Percentiles rank a stretch among this genome's conserved stretches.
Conservation (phyloP, 2,113 vertebrate genomes). For the Neogobius melanostomus region DNA sequence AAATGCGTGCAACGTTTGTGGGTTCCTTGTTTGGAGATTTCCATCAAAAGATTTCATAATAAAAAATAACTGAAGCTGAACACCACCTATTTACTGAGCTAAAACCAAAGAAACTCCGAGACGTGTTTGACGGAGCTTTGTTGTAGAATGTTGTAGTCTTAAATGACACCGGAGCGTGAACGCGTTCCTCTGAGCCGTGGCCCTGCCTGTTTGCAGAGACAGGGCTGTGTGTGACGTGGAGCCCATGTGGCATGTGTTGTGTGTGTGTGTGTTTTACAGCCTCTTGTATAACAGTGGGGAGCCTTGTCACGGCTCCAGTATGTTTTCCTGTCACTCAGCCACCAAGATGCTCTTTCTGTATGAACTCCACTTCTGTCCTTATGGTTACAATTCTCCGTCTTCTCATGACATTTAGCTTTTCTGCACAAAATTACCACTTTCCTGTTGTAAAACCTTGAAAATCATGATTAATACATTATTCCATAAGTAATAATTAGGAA, state of each 20-base stretch:
- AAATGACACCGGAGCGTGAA: neutral
- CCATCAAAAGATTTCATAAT: too few relatives aligned
- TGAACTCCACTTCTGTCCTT: neutral
- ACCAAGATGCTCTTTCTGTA: too few relatives aligned
- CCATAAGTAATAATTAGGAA: too few relatives aligned
- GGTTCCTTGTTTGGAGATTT: too few relatives aligned
- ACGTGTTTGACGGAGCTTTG: too few relatives aligned
- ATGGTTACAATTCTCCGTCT: too few relatives aligned
- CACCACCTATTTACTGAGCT: neutral
- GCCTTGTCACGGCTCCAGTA: slow-evolving; percentile 18
- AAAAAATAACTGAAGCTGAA: neutral
- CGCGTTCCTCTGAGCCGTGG: neutral
- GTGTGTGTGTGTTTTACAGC: slow-evolving; percentile 31
- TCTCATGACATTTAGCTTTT: too few relatives aligned
- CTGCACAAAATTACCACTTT: too few relatives aligned
- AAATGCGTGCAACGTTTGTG: too few relatives aligned
- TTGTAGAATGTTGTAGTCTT: neutral
- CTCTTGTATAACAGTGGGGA: slow-evolving; percentile 55
- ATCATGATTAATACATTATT: too few relatives aligned
- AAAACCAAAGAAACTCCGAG: too few relatives aligned
- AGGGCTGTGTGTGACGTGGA: neutral
- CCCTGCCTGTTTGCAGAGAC: neutral
- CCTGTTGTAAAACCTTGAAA: too few relatives aligned
- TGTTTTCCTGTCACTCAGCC: slow-evolving; percentile 25
- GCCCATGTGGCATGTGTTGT: slow-evolving; percentile 4